Base-by-base conservation (phyloP, 2,797 vertebrate genomes). In the Nothura maculosa region DNA sequence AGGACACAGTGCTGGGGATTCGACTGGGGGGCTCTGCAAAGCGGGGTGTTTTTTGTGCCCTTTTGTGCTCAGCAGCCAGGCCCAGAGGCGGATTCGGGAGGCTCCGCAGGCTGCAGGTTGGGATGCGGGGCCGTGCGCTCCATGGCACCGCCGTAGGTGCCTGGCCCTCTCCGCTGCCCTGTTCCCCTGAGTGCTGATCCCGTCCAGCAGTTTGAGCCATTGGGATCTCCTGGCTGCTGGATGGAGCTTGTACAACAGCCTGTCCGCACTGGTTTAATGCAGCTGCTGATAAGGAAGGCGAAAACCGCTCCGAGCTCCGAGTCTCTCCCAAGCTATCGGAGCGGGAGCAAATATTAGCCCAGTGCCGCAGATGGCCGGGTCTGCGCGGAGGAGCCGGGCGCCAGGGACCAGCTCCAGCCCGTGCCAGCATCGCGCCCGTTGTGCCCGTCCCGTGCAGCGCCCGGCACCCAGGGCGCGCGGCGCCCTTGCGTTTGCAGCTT, bases 331-430 rank as follows among this genome's bases (percentile, higher is more conserved):
- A 10, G 34, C 74, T 50, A 34, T 8, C 73, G 9, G 15, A 6
- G 21, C 0, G 1, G 78, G 62, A 84, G 62, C 67, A 36, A 92
- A 83, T 90, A 74, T 87, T 90, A 77, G 43, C 52, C 10, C 19
- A 69, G 64, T 58, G 3, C 52, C 20, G 34, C 50, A 50, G 57
- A 64, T 69, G 57, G n/a, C 66, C 4, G 2, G 61, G 36, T 11
- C 76, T n/a, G 43, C 57, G 45, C 24, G 66, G 6, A 48, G n/a
- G 57, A 50, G 28, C 47, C 60, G 0, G 40, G 3, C 52, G 9
- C 67, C 18, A 2, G 58, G 45, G 52, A 12, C 1, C 3, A 27
- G 64, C 63, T 38, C 12, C 0, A 24, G 12, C 63, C 15, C 12
- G 4, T 16, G 20, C 28, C 54, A 5, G 54, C 54, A 5, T 18